A percentile compares a stretch with the other conserved stretches of the same genome.
phyloP scores from a whole-genome alignment of 1,140 invertebrate species.

The Drosophila lacertosa region DNA sequence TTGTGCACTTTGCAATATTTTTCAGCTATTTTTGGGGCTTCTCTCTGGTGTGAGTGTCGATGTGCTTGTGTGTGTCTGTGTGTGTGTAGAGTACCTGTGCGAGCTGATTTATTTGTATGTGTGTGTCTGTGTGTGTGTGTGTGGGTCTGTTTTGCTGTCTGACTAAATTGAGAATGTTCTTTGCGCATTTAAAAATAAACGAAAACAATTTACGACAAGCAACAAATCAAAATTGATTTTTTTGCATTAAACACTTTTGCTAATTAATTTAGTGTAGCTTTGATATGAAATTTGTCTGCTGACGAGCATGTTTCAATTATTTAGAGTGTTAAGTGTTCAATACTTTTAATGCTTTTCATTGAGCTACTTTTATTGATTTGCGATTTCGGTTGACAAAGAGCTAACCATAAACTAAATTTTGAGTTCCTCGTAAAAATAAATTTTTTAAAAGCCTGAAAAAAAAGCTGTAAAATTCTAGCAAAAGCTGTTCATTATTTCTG shows the following conservation, averaged over 20 bases:
- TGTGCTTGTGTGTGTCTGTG: background rate
- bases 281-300: too few relatives aligned
- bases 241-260: background rate
- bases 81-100: slow-evolving; percentile 9
- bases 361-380: too few relatives aligned
- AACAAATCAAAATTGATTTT: slow-evolving; percentile 35
- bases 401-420: too few relatives aligned
- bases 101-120: background rate
- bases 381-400: too few relatives aligned
- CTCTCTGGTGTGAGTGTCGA: slow-evolving; percentile 1
- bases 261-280: too few relatives aligned
- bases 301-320: too few relatives aligned
- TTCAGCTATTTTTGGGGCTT: slow-evolving; percentile 36
- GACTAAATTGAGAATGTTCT: slow-evolving; percentile 44
- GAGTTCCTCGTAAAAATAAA: too few relatives aligned
- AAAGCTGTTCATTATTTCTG: too few relatives aligned
- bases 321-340: too few relatives aligned
- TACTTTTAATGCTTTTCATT: too few relatives aligned
- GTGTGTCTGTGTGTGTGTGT: slow-evolving; percentile 18
- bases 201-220: slow-evolving; percentile 58
- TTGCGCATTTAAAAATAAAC: slow-evolving; percentile 71
- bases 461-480: too few relatives aligned
- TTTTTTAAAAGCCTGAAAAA: too few relatives aligned
- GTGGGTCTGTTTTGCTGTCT: slow-evolving; percentile 30
- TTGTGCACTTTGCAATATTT: slow-evolving; percentile 39